Percentiles rank a stretch among this genome's conserved stretches.
phyloP scores from a whole-genome alignment of 2,888 invertebrate species.

The Allophyes oxyacanthae region DNA sequence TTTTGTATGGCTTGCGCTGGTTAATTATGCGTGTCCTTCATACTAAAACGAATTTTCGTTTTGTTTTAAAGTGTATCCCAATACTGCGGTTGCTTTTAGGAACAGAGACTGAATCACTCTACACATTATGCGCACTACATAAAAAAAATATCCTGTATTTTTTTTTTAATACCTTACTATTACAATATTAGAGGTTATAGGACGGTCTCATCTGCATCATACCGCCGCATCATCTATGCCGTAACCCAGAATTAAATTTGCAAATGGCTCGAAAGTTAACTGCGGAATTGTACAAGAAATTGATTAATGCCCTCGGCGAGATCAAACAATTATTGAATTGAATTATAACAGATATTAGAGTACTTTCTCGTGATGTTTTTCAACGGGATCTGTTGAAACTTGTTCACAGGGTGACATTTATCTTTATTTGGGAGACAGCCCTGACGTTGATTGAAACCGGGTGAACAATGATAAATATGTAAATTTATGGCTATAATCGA shows the following conservation, averaged over 20 bases:
- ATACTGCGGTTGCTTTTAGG: no score
- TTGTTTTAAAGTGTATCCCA: no score
- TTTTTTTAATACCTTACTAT: no score
- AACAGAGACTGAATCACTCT: no score
- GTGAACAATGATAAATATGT: conserved; percentile 54
- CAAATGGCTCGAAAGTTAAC: conserved; percentile 81
- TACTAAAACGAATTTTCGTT: no score
- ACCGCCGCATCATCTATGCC: conserved; percentile 57
- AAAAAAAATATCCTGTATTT: no score
- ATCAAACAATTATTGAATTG: conserved; percentile 83
- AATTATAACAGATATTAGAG: conserved; percentile 69
- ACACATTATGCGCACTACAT: no score
- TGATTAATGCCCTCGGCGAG: conserved; percentile 80
- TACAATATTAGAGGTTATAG: no score
- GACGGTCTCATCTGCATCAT: conserved; percentile 8
- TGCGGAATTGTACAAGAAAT: conserved; percentile 79
- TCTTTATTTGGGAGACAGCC: conserved; percentile 58
- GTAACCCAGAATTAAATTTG: conserved; percentile 77
- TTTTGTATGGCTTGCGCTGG: no score
- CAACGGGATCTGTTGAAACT: conserved; percentile 44
- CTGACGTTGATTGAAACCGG: conserved; percentile 54
- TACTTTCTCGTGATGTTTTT: conserved; percentile 57
- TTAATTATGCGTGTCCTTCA: no score
- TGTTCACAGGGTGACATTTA: conserved; percentile 52
- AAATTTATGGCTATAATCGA: conserved; percentile 29